Evolutionary conservation across 2,888 invertebrate genomes (phyloP).

Genomic region (Phrixothrix hirtus): DNA sequence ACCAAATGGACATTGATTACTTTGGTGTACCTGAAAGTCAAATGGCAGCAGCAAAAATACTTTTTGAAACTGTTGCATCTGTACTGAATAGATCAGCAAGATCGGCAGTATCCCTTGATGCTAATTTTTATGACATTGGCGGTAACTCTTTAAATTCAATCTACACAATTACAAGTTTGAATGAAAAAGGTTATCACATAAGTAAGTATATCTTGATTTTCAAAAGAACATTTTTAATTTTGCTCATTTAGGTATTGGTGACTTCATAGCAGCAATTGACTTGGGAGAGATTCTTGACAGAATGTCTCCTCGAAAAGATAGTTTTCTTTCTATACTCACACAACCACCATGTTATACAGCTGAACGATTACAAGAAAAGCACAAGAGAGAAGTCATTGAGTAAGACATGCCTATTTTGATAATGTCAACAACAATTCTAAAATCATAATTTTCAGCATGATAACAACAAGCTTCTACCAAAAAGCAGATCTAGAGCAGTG

Average conservation of each 20-base stretch:
- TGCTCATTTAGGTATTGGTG: constrained; percentile 67
- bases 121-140: constrained; percentile 83
- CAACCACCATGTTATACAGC: constrained; percentile 54
- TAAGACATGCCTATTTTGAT: constrained; percentile 55
- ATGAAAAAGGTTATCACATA: constrained; percentile 77
- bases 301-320: constrained; percentile 55
- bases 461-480: constrained; percentile 81
- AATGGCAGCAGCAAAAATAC: constrained; percentile 65
- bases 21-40: constrained; percentile 64
- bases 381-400: constrained; percentile 72
- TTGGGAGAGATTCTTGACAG: constrained; percentile 70
- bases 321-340: constrained; percentile 36
- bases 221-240: too few species aligned
- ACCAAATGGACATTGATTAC: constrained; percentile 65
- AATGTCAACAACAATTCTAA: background rate
- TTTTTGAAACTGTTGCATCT: constrained; percentile 75
- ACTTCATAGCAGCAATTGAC: constrained; percentile 74
- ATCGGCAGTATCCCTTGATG: constrained; percentile 63
- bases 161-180: constrained; percentile 74
- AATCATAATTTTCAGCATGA: constrained; percentile 64
- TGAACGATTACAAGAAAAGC: constrained; percentile 63
- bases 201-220: too few species aligned
- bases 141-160: constrained; percentile 88
- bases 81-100: constrained; percentile 70
- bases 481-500: constrained; percentile 86